Evolutionary conservation across 1,140 invertebrate species (phyloP).

Genomic region (Palaemon carinicauda): DNA sequence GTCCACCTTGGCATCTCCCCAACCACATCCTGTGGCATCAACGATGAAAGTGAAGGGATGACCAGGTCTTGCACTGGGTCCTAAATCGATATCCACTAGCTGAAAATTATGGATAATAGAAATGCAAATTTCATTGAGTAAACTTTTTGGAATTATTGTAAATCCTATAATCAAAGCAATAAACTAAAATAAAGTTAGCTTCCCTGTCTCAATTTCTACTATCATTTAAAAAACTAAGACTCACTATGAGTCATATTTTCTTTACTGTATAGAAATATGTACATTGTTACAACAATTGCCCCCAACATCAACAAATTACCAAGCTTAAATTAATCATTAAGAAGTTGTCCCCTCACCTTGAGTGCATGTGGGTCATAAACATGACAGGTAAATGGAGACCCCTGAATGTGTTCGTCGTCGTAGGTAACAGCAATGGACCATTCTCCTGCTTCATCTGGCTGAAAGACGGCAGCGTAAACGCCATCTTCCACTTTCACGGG

Average conservation of each 20-base stretch:
- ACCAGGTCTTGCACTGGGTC: conserved; percentile 77
- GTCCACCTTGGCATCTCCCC: conserved; percentile 87
- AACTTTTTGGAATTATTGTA: too few relatives aligned
- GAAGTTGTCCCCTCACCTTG: too few relatives aligned
- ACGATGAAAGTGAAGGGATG: conserved; percentile 83
- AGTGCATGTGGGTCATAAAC: conserved; percentile 95
- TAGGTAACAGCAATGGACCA: conserved; percentile 97
- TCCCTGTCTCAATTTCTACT: too few relatives aligned
- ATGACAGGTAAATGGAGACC: conserved; percentile 95
- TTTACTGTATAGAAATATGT: too few relatives aligned
- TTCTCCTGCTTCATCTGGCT: conserved; percentile 94
- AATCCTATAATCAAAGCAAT: too few relatives aligned
- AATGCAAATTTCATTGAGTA: too few relatives aligned
- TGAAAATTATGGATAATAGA: conserved; percentile 60
- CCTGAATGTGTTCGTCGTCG: conserved; percentile 93
- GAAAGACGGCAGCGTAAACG: conserved; percentile 91
- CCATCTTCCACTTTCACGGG: conserved; percentile 77
- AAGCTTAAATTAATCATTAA: too few relatives aligned
- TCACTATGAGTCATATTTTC: too few relatives aligned
- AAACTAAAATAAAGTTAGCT: too few relatives aligned
- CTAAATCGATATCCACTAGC: conserved; percentile 77
- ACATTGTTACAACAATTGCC: too few relatives aligned
- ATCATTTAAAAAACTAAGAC: too few relatives aligned
- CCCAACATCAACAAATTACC: too few relatives aligned
- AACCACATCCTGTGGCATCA: conserved; percentile 80